A percentile compares a stretch with the other conserved stretches of the same genome.
phyloP scores from a whole-genome alignment of 2,113 vertebrate species.

The Phyllostomus hastatus region DNA sequence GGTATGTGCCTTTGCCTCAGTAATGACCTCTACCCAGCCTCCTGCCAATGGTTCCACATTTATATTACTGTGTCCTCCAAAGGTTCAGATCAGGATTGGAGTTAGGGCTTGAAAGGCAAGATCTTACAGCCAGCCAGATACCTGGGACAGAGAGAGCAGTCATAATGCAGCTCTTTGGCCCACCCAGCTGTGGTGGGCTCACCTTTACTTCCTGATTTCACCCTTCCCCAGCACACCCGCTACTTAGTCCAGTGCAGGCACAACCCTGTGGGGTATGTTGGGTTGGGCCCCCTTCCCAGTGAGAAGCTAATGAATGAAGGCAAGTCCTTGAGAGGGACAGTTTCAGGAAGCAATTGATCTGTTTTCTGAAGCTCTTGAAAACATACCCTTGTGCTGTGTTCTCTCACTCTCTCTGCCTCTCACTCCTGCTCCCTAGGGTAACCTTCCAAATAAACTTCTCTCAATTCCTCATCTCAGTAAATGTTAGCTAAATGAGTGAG shows the following conservation, averaged over 20 bases:
- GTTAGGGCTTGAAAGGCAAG: not conserved
- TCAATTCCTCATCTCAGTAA: not conserved
- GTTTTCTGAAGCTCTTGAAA: not conserved
- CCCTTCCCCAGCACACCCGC: not conserved
- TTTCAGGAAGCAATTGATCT: not conserved
- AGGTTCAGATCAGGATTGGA: not conserved
- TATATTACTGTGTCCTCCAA: not conserved
- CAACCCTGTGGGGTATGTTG: not conserved
- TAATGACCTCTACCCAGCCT: not conserved
- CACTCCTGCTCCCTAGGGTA: not conserved
- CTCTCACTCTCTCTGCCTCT: no score
- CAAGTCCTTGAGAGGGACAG: not conserved
- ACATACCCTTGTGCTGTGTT: not conserved
- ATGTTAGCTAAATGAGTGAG: not conserved
- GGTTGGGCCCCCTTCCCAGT: fast-evolving
- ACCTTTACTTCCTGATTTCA: not conserved
- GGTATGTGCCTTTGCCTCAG: not conserved
- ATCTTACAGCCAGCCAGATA: not conserved
- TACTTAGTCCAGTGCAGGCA: not conserved
- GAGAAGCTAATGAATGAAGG: not conserved
- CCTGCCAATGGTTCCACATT: not conserved
- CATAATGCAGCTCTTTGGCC: not conserved
- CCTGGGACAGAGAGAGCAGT: not conserved
- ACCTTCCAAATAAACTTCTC: not conserved
- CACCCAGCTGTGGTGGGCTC: no score